phyloP scores from a whole-genome alignment of 2,113 vertebrate genomes.

The Pongo abelii region DNA sequence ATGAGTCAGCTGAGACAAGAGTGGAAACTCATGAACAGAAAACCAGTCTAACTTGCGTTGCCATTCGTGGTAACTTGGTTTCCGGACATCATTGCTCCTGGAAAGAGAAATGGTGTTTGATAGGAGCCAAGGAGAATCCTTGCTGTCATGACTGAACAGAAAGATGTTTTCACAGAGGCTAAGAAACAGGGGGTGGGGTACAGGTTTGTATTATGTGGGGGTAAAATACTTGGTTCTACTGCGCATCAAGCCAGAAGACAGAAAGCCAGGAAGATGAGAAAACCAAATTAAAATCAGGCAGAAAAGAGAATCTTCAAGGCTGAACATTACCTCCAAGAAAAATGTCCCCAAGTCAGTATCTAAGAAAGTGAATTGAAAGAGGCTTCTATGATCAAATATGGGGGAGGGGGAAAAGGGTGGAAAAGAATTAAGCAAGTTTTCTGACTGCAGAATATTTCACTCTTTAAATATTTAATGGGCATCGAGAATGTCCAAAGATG shows the following conservation, averaged over 20 bases:
- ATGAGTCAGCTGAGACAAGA: constrained; percentile 14
- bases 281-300: neutral
- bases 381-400: neutral
- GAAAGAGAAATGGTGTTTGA: neutral
- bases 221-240: neutral
- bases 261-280: neutral
- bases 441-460: neutral
- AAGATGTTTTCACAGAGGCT: neutral
- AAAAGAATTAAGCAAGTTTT: neutral
- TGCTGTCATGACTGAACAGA: neutral
- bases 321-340: too few relatives aligned
- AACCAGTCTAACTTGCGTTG: neutral
- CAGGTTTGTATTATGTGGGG: too few relatives aligned
- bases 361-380: neutral
- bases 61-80: neutral
- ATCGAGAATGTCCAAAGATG: neutral
- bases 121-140: neutral
- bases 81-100: neutral
- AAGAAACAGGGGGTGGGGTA: neutral
- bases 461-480: neutral
- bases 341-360: neutral
- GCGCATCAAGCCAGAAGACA: neutral
- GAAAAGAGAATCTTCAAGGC: neutral
- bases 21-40: neutral
- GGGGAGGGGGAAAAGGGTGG: neutral